These are phyloP conservation scores for Piprites chloris DNA, from an alignment of 2,113 vertebrate genomes.

Conservation along the genomic window DNA sequence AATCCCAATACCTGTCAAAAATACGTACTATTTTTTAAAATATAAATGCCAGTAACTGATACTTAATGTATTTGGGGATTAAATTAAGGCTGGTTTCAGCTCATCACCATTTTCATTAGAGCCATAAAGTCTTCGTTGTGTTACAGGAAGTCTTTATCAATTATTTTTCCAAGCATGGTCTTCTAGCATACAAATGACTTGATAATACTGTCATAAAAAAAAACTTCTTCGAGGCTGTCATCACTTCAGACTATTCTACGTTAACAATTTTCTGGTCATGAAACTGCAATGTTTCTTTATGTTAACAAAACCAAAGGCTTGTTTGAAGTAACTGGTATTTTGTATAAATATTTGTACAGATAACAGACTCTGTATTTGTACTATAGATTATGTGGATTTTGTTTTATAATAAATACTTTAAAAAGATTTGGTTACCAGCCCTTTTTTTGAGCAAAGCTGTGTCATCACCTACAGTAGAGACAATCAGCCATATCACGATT, in stretches of 20 bases:
- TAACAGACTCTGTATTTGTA: constrained; percentile 62
- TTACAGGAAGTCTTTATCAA: background rate
- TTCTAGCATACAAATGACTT: background rate
- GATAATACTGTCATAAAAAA: background rate
- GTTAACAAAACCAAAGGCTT: constrained; percentile 42
- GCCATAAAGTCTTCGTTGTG: background rate
- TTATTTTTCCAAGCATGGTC: background rate
- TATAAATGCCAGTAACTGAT: background rate
- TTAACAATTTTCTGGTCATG: background rate
- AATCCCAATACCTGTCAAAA: background rate
- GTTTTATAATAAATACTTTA: constrained; percentile 67
- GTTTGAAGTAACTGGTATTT: constrained; percentile 49
- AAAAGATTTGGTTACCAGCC: constrained; percentile 16
- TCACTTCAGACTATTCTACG: background rate
- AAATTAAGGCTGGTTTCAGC: background rate
- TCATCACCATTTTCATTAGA: background rate
- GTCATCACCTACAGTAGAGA: background rate
- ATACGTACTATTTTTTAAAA: background rate
- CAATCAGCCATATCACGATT: background rate
- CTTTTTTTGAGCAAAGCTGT: background rate
- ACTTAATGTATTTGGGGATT: background rate
- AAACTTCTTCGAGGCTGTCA: background rate
- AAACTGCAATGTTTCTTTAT: background rate
- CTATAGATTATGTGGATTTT: constrained; percentile 55
- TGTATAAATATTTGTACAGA: constrained; percentile 62